Evolutionary conservation across 2,113 vertebrate species (phyloP).

Genomic region (Athene noctua): DNA sequence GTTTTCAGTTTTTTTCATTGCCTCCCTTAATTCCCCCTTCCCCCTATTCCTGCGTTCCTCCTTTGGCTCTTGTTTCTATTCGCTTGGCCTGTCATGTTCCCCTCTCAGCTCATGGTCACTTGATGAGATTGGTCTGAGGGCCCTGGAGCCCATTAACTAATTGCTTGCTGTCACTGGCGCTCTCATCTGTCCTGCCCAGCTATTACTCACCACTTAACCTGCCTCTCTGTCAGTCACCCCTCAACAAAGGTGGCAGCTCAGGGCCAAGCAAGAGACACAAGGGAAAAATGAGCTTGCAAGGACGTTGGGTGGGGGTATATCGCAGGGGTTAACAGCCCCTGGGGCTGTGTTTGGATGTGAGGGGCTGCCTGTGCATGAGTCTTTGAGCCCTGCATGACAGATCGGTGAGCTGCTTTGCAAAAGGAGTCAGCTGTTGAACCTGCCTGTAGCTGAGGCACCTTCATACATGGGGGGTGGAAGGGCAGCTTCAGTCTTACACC

Average conservation of each 20-base stretch:
- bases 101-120: neutral
- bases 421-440: neutral
- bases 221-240: neutral
- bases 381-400: neutral
- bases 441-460: neutral
- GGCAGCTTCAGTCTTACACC: neutral
- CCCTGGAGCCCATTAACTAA: constrained; percentile 61
- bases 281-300: neutral
- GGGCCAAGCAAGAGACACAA: neutral
- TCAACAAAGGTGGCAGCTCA: neutral
- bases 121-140: constrained; percentile 40
- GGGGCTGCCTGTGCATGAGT: neutral
- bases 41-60: neutral
- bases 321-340: neutral
- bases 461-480: neutral
- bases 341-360: neutral
- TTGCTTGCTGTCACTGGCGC: constrained; percentile 14
- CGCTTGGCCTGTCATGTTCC: constrained; percentile 8
- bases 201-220: constrained; percentile 27
- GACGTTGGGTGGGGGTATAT: neutral
- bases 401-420: neutral
- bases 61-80: neutral
- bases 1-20: neutral
- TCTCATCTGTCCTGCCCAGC: neutral
- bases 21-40: neutral